Percentiles rank a stretch among this genome's conserved stretches.
These are phyloP conservation scores for Pelagia noctiluca DNA, from an alignment of 30 jellyfish, hydroid and myxozoan genomes.

Conservation along the genomic window DNA sequence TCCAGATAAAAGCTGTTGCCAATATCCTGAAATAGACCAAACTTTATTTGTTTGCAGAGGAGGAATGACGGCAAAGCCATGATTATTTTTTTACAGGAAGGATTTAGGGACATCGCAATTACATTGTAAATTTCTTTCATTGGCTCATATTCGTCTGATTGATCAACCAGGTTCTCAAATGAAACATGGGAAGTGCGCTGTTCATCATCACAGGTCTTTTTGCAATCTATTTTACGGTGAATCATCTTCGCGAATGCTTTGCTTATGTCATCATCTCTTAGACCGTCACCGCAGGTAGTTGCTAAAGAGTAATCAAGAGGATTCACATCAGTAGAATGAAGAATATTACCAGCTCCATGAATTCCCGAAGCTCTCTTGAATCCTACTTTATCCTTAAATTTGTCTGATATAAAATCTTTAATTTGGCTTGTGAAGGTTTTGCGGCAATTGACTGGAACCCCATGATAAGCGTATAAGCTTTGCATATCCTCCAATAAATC, in stretches of 20 bases:
- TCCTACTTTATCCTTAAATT: slow-evolving; percentile 54
- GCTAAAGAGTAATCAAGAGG: slow-evolving; percentile 70
- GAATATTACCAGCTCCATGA: slow-evolving; percentile 67
- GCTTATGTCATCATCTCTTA: slow-evolving; percentile 62
- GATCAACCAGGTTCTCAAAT: slow-evolving; percentile 55
- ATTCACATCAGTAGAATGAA: slow-evolving; percentile 66
- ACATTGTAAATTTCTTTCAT: slow-evolving; percentile 54
- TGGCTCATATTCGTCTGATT: slow-evolving; percentile 59
- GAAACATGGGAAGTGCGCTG: slow-evolving; percentile 53
- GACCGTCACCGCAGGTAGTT: slow-evolving; percentile 68
- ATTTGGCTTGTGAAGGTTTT: slow-evolving; percentile 65
- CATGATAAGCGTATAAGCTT: slow-evolving; percentile 54
- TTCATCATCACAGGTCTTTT: slow-evolving; percentile 62
- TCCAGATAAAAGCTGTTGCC: not conserved
- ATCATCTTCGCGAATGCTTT: slow-evolving; percentile 60
- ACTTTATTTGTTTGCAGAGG: slow-evolving; percentile 61
- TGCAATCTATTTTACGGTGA: slow-evolving; percentile 60
- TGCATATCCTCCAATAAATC: slow-evolving; percentile 65
- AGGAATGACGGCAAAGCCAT: slow-evolving; percentile 61
- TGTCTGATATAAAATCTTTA: slow-evolving; percentile 47
- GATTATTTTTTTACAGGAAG: slow-evolving; percentile 48
- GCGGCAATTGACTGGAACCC: slow-evolving; percentile 65
- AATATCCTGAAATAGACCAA: slow-evolving; percentile 35
- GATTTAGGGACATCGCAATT: slow-evolving; percentile 62
- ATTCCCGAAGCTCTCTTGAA: slow-evolving; percentile 64